Conservation (phyloP, 1,140 invertebrate genomes). For the Brachionus asplanchnoidis region DNA sequence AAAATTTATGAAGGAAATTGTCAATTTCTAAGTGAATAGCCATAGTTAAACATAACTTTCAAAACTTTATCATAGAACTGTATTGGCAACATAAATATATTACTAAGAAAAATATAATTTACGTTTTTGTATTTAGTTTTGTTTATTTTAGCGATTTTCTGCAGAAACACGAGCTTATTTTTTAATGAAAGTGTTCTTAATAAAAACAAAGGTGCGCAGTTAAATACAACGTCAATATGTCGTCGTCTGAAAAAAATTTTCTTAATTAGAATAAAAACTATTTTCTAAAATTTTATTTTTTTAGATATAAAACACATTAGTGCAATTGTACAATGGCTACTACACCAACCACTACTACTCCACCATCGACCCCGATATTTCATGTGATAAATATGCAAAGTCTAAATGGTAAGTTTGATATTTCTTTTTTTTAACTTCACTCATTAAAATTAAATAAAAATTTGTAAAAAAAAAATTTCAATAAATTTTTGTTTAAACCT, state of each 20-base stretch:
- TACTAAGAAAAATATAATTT: not conserved
- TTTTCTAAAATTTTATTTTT: not conserved
- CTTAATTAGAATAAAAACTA: not conserved
- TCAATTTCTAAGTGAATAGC: not conserved
- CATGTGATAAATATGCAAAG: not conserved
- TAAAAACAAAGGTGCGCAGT: not conserved
- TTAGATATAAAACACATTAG: not conserved
- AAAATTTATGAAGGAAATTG: not conserved
- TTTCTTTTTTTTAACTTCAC: not conserved
- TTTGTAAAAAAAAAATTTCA: not conserved
- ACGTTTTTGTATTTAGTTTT: not conserved
- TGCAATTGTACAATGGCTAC: slow-evolving; percentile 30
- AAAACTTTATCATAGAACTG: not conserved
- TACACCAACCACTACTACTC: slow-evolving; percentile 39
- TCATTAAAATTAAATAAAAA: not conserved
- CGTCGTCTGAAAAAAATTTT: not conserved
- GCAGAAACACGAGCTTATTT: not conserved
- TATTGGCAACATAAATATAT: not conserved
- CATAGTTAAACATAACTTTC: not conserved
- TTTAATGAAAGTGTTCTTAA: not conserved
- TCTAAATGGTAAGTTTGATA: not conserved
- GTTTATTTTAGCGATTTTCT: not conserved
- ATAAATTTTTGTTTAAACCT: too few species aligned
- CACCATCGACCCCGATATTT: slow-evolving; percentile 28
- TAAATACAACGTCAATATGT: not conserved